Evolutionary conservation across 2,888 invertebrate genomes (phyloP).

Genomic region (Diachrysia chrysitis): DNA sequence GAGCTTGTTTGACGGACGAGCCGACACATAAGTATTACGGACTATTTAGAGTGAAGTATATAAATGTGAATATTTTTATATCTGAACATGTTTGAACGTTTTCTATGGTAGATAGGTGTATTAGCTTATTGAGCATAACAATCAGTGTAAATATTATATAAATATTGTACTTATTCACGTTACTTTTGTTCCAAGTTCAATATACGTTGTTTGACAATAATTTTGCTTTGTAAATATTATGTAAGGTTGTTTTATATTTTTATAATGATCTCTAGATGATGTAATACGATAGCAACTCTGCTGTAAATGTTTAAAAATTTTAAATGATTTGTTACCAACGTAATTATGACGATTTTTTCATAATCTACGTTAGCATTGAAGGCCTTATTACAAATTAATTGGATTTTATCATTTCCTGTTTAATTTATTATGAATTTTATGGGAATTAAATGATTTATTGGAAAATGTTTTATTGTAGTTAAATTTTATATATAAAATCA

Average conservation of each 20-base stretch:
- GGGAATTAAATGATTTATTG: neutral
- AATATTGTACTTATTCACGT: constrained; percentile 20
- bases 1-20: constrained; percentile 24
- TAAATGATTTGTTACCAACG: constrained; percentile 27
- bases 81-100: constrained; percentile 51
- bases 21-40: constrained; percentile 13
- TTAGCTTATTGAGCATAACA: constrained; percentile 28
- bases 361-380: constrained; percentile 14
- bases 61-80: constrained; percentile 55
- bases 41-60: constrained; percentile 29
- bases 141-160: constrained; percentile 42
- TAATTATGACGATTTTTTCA: constrained; percentile 10
- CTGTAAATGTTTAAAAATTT: neutral
- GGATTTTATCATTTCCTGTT: neutral
- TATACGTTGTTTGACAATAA: constrained; percentile 31
- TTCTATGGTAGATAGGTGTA: constrained; percentile 33
- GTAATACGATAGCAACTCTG: neutral
- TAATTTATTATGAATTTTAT: neutral
- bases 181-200: constrained; percentile 16
- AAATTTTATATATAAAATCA: neutral
- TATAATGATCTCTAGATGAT: constrained; percentile 29
- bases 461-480: neutral
- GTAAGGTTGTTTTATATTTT: constrained; percentile 25
- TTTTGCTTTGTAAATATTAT: constrained; percentile 20
- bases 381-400: constrained; percentile 10